These are phyloP conservation scores for Oryzias woworae DNA, from an alignment of 2,113 vertebrate species.

Conservation along the genomic window DNA sequence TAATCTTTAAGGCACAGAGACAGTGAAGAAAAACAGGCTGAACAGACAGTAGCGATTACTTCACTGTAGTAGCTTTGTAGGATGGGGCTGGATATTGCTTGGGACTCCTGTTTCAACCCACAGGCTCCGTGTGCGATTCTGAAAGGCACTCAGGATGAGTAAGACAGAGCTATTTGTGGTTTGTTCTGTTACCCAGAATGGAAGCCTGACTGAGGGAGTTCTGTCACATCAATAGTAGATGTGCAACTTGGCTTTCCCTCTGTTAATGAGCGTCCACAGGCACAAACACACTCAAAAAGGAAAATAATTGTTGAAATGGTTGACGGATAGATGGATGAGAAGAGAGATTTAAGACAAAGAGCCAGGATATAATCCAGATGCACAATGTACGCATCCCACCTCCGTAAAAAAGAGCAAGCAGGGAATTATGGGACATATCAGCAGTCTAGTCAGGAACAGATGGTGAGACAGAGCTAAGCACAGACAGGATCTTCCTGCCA, in stretches of 20 bases:
- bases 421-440: constrained; percentile 71
- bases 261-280: constrained; percentile 22
- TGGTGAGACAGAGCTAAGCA: constrained; percentile 68
- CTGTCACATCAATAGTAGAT: constrained; percentile 28
- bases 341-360: constrained; percentile 14
- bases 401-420: constrained; percentile 42
- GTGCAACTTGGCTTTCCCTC: constrained; percentile 25
- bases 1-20: constrained; percentile 2
- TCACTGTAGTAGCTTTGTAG: constrained; percentile 15
- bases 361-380: constrained; percentile 32
- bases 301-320: constrained; percentile 26
- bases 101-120: constrained; percentile 32
- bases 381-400: constrained; percentile 43
- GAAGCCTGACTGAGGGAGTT: constrained; percentile 27
- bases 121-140: constrained; percentile 41
- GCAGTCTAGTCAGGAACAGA: constrained; percentile 73
- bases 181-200: constrained; percentile 48
- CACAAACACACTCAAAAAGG: background rate
- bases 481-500: constrained; percentile 69
- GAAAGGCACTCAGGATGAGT: constrained; percentile 54
- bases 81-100: constrained; percentile 27
- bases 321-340: constrained; percentile 10
- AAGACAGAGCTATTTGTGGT: constrained; percentile 60
- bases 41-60: constrained; percentile 3
- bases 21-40: constrained; percentile 1